A percentile compares a stretch with the other conserved stretches of the same genome.
phyloP scores from a whole-genome alignment of 2,888 invertebrate species.

The Cerceris rybyensis region DNA sequence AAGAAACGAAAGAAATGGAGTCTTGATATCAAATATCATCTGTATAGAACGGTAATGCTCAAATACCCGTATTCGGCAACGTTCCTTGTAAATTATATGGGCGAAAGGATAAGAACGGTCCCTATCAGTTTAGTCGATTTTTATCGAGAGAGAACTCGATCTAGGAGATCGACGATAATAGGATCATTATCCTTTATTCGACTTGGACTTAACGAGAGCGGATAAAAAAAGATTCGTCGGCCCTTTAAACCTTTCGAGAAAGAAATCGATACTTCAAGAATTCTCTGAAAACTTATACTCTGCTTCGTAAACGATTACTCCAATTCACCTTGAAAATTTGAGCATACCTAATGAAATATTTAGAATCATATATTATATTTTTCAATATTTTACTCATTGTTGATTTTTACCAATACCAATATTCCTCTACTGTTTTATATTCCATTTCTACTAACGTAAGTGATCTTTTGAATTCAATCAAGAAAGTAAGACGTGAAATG shows the following conservation, averaged over 20 bases:
- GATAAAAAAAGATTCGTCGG: not conserved
- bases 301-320: not conserved
- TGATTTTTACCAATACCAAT: no score
- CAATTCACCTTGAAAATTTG: no score
- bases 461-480: no score
- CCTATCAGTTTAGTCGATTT: conserved; percentile 34
- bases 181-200: conserved; percentile 14
- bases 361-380: no score
- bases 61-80: conserved; percentile 32
- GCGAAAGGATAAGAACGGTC: conserved; percentile 23
- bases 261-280: not conserved
- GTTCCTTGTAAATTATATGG: conserved; percentile 25
- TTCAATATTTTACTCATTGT: no score
- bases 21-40: conserved; percentile 22
- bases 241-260: not conserved
- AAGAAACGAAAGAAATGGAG: conserved; percentile 32
- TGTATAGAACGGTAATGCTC: conserved; percentile 34
- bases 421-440: no score
- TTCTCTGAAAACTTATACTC: not conserved
- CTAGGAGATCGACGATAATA: conserved; percentile 10
- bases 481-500: no score
- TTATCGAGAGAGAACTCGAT: conserved; percentile 25
- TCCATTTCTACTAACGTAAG: no score
- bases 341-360: no score
- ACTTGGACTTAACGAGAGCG: not conserved